phyloP scores from a whole-genome alignment of 2,888 invertebrate genomes.

The Campopleginae sp. region DNA sequence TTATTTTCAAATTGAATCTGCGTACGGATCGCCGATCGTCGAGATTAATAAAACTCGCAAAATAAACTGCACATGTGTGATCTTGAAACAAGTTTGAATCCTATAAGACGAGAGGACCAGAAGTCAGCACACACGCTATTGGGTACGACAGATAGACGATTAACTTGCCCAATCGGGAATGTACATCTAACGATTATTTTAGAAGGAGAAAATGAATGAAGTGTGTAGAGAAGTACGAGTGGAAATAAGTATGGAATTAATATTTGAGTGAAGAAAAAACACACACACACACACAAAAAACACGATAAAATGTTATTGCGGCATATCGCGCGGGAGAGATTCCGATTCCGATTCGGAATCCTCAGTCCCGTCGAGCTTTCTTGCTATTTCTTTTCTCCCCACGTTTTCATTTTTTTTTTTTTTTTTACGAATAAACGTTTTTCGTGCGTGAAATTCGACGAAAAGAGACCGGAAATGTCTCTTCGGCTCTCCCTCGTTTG shows the following conservation, averaged over 20 bases:
- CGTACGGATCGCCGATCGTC: no score
- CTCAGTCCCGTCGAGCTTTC: constrained; percentile 46
- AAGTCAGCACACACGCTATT: constrained; percentile 24
- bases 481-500: constrained; percentile 45
- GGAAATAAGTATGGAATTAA: constrained; percentile 8
- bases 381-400: constrained; percentile 24
- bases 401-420: constrained; percentile 36
- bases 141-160: constrained; percentile 25
- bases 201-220: constrained; percentile 29
- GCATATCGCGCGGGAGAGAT: constrained; percentile 49
- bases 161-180: constrained; percentile 45
- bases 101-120: constrained; percentile 16
- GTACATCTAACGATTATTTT: constrained; percentile 53
- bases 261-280: constrained; percentile 23
- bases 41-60: neutral
- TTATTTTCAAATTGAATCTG: constrained; percentile 31
- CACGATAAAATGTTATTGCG: constrained; percentile 33
- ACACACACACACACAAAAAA: constrained; percentile 13
- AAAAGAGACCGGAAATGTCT: neutral
- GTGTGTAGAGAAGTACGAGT: constrained; percentile 21
- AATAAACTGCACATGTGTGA: constrained; percentile 32
- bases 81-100: constrained; percentile 16
- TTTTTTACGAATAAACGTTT: constrained; percentile 32
- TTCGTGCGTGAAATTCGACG: constrained; percentile 23
- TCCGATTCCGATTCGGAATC: constrained; percentile 29